Conservation (phyloP, 2,888 invertebrate species). For the Aphodius sticticus region DNA sequence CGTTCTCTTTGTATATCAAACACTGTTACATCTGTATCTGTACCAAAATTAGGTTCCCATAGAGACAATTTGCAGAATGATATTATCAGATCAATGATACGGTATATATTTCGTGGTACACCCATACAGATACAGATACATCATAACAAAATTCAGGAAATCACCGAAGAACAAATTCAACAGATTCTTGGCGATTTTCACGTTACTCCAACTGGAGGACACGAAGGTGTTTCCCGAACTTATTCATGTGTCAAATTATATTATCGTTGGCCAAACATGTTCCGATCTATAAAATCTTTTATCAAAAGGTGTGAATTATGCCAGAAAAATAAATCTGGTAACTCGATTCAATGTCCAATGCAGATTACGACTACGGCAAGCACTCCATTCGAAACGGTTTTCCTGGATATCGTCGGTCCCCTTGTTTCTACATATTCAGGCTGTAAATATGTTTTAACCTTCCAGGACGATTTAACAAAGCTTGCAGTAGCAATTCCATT, state of each 20-base stretch:
- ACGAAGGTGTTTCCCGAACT: slow-evolving; percentile 14
- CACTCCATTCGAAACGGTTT: slow-evolving; percentile 48
- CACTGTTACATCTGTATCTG: not conserved
- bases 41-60: slow-evolving; percentile 6
- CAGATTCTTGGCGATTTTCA: not conserved
- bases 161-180: not conserved
- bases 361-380: slow-evolving; percentile 49
- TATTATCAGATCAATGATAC: not conserved
- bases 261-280: slow-evolving; percentile 40
- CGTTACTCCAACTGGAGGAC: slow-evolving; percentile 9
- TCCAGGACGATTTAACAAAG: slow-evolving; percentile 32
- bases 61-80: slow-evolving; percentile 5
- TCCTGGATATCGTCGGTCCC: slow-evolving; percentile 49
- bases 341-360: slow-evolving; percentile 47
- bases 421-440: slow-evolving; percentile 44
- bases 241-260: slow-evolving; percentile 8
- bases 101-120: slow-evolving; percentile 1
- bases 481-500: slow-evolving; percentile 36
- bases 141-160: not conserved
- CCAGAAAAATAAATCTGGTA: slow-evolving; percentile 45
- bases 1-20: not conserved
- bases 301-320: slow-evolving; percentile 40
- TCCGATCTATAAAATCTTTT: slow-evolving; percentile 35
- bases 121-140: not conserved
- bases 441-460: slow-evolving; percentile 42